Percentiles rank a stretch among this genome's conserved stretches.
phyloP scores from a whole-genome alignment of 2,888 invertebrate species.

The Fragum sueziense region DNA sequence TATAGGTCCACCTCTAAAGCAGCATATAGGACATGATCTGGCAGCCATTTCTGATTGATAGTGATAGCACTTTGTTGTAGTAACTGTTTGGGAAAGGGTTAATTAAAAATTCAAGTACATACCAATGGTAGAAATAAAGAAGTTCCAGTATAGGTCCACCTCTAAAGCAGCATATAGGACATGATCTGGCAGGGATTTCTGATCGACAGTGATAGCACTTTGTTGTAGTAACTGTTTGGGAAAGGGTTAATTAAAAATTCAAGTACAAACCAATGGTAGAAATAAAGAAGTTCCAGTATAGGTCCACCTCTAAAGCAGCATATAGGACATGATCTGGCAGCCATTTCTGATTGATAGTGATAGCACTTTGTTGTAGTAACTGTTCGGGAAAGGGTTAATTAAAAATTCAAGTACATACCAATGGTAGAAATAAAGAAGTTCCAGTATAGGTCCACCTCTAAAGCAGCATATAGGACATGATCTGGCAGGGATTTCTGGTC shows the following conservation, averaged over 20 bases:
- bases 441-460: slow-evolving; percentile 80
- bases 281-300: slow-evolving; percentile 79
- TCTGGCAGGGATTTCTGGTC: slow-evolving; percentile 61
- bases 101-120: slow-evolving; percentile 49
- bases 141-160: slow-evolving; percentile 79
- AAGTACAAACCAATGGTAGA: slow-evolving; percentile 75
- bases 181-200: slow-evolving; percentile 63
- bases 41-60: slow-evolving; percentile 55
- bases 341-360: slow-evolving; percentile 45
- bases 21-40: slow-evolving; percentile 72
- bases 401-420: slow-evolving; percentile 68
- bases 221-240: slow-evolving; percentile 82
- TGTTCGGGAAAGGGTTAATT: too few relatives aligned
- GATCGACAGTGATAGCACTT: slow-evolving; percentile 24
- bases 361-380: slow-evolving; percentile 78
- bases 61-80: slow-evolving; percentile 77
- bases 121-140: slow-evolving; percentile 76
- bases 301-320: slow-evolving; percentile 81
- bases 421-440: slow-evolving; percentile 77
- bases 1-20: slow-evolving; percentile 82
- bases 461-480: slow-evolving; percentile 76
- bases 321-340: slow-evolving; percentile 70
- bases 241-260: too few relatives aligned
- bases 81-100: too few relatives aligned
- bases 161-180: slow-evolving; percentile 80